Evolutionary conservation across 2,888 invertebrate genomes (phyloP), one percentile per base, ranked within the genome.

Genomic region (Hirtodrosophila alboralis): DNA sequence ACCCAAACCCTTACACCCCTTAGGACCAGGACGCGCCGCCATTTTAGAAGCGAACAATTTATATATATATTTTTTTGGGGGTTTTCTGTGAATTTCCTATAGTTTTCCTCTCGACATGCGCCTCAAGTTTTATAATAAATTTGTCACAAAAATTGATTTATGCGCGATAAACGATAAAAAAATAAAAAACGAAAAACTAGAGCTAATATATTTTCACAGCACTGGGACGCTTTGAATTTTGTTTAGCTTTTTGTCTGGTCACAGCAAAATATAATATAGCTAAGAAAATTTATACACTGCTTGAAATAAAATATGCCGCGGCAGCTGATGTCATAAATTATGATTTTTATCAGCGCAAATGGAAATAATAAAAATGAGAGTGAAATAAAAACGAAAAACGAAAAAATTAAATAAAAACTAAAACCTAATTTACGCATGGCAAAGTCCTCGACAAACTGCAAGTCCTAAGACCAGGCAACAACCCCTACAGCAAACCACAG

Each of bases 251-350:
- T 37, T 56, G 60, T 64, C 49, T 62, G 37, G 44, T 40, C 27
- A 12, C 8, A 13, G 30, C 27, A 38, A 52, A 21, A 21, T 4
- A 21, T 4, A 21, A 21, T 21, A 36, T 38, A 30, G 34, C 23
- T 40, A 51, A 27, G 48, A 12, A 66, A 66, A 70, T 70, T 70
- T 70, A 66, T 63, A 59, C 41, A 43, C 37, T 49, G 31, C 38
- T 57, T 53, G 73, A 68, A 63, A 74, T 81, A 84, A 84, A 73
- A 79, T 79, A 79, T 80, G 70, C 74, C 75, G 45, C 51, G 72
- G 65, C 84, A 56, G 65, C 67, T 85, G 87, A 71, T 87, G 88
- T 85, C 88, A 89, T 89, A 89, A 89, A 89, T 89, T 89, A 88
- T 89, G 89, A 89, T 89, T 87, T 77, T 84, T 88, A 89, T 89